phyloP scores from a whole-genome alignment of 2,113 vertebrate species.

The Cyprinus carpio region DNA sequence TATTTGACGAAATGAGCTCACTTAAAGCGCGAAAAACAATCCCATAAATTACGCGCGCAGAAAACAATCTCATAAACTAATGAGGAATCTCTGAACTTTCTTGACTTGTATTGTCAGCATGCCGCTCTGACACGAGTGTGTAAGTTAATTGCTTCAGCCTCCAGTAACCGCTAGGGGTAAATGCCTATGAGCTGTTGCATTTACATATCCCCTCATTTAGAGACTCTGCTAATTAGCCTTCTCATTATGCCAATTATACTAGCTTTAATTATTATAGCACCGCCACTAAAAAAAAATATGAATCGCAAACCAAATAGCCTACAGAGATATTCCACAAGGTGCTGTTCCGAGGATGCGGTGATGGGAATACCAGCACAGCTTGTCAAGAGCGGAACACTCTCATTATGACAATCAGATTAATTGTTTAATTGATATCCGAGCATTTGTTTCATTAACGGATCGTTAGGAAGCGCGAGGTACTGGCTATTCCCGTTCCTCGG shows the following conservation, averaged over 20 bases:
- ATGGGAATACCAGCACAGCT: conserved; percentile 18
- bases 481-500: conserved; percentile 7
- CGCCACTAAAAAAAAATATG: conserved; percentile 4
- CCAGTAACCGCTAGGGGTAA: conserved; percentile 37
- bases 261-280: conserved; percentile 45
- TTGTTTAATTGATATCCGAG: conserved; percentile 42
- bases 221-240: conserved; percentile 40
- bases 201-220: conserved; percentile 46
- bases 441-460: conserved; percentile 30
- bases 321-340: conserved; percentile 42
- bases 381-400: conserved; percentile 22
- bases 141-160: conserved; percentile 39
- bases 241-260: conserved; percentile 44
- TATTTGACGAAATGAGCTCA: background rate
- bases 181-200: conserved; percentile 43
- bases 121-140: conserved; percentile 31
- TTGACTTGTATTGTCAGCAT: conserved; percentile 40
- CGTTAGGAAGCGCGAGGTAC: conserved; percentile 22
- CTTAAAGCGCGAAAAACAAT: background rate
- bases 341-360: conserved; percentile 1
- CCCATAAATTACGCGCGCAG: conserved; percentile 2
- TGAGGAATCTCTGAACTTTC: conserved; percentile 43
- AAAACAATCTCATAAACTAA: conserved; percentile 30
- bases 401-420: conserved; percentile 40
- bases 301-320: conserved; percentile 40